Evolutionary conservation across 2,888 invertebrate genomes (phyloP).

Genomic region (Bhutanitis thaidina): DNA sequence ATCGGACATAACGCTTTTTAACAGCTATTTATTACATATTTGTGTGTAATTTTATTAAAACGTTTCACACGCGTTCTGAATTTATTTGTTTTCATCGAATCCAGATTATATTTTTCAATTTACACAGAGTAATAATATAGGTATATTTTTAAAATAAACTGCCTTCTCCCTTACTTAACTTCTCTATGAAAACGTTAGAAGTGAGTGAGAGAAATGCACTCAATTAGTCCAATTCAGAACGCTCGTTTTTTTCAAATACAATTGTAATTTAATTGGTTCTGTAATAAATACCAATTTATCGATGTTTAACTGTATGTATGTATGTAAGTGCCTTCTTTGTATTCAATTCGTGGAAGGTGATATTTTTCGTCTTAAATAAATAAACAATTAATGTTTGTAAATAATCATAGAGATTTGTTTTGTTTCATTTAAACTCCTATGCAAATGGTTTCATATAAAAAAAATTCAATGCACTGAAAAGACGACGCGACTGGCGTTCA

Average conservation of each 20-base stretch:
- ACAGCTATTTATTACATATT: not conserved
- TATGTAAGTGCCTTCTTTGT: conserved; percentile 61
- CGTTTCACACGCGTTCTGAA: not conserved
- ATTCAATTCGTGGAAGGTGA: conserved; percentile 54
- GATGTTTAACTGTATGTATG: conserved; percentile 30
- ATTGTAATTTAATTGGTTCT: conserved; percentile 18
- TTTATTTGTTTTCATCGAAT: not conserved
- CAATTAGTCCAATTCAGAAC: not conserved
- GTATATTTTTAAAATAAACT: no score
- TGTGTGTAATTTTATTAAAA: no score
- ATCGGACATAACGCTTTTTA: not conserved
- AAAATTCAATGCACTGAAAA: no score
- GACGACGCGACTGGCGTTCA: no score
- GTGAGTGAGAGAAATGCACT: no score
- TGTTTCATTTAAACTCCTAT: conserved; percentile 29
- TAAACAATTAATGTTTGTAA: conserved; percentile 76
- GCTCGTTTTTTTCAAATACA: not conserved
- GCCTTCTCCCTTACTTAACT: no score
- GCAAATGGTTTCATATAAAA: no score
- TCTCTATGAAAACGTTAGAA: no score
- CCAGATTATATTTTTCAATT: no score
- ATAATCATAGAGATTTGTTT: conserved; percentile 47
- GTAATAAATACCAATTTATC: conserved; percentile 18
- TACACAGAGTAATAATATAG: no score
- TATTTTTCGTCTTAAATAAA: conserved; percentile 61